Evolutionary conservation across 2,797 vertebrate genomes (phyloP).

Genomic region (Glyptemys insculpta): DNA sequence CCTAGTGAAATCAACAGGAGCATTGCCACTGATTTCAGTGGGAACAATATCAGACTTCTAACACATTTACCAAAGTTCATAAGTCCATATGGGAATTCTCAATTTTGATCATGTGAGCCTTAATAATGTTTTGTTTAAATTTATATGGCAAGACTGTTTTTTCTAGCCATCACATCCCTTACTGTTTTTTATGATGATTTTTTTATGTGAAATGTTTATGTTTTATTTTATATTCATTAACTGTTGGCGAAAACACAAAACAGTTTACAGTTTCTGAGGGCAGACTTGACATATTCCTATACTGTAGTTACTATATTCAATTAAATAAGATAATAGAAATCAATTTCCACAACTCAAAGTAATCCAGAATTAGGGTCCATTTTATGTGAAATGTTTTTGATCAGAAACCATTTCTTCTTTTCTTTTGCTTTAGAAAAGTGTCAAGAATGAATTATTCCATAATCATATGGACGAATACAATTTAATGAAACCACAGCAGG

Average conservation of each 20-base stretch:
- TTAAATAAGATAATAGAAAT: background rate
- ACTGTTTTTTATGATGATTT: background rate
- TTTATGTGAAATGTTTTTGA: conserved; percentile 7
- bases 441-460: background rate
- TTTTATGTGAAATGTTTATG: background rate
- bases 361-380: background rate
- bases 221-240: background rate
- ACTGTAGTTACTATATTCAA: background rate
- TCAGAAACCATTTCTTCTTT: background rate
- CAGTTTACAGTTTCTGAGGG: background rate
- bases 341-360: background rate
- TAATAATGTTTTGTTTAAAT: too few relatives aligned
- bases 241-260: background rate
- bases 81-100: too few relatives aligned
- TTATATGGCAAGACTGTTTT: too few relatives aligned
- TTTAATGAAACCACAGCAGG: background rate
- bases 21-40: too few relatives aligned
- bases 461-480: background rate
- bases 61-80: too few relatives aligned
- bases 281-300: background rate
- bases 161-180: too few relatives aligned
- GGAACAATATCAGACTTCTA: too few relatives aligned
- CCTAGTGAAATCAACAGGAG: too few relatives aligned
- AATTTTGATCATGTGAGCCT: too few relatives aligned
- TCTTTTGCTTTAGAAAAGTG: conserved; percentile 22